Evolutionary conservation across 2,113 vertebrate species (phyloP).

Genomic region (Entomyzon cyanotis): DNA sequence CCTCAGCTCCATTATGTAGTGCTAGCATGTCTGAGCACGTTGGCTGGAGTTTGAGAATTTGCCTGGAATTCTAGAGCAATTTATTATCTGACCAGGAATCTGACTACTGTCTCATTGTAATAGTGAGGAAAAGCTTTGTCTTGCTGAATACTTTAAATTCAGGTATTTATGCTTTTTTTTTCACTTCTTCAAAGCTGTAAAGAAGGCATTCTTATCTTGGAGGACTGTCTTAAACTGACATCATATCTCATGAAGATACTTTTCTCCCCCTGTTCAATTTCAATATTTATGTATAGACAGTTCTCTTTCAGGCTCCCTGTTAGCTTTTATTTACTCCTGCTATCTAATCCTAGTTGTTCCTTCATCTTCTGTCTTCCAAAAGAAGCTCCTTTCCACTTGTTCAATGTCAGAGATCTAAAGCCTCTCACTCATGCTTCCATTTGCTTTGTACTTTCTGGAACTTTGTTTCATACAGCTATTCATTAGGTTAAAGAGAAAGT

Average conservation of each 20-base stretch:
- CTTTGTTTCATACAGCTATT: background rate
- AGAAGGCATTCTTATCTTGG: background rate
- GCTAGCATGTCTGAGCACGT: background rate
- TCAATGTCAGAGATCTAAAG: background rate
- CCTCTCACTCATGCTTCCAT: background rate
- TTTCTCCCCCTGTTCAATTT: background rate
- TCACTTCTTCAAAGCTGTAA: background rate
- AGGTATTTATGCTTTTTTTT: background rate
- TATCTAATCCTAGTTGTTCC: background rate
- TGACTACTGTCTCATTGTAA: background rate
- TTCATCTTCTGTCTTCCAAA: background rate
- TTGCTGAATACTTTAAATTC: background rate
- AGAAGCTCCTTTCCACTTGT: background rate
- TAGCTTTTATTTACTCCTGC: background rate
- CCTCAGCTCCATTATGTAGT: background rate
- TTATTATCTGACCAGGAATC: background rate
- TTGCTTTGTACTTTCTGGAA: conserved; percentile 4
- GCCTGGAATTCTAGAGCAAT: background rate
- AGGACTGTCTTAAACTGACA: background rate
- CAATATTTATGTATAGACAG: background rate
- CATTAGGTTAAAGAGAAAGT: conserved; percentile 11
- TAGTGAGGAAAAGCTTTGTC: background rate
- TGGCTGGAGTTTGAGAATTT: background rate
- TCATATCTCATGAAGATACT: background rate
- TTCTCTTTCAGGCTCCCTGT: background rate